phyloP scores from a whole-genome alignment of 1,140 invertebrate species.

The Diabrotica undecimpunctata region DNA sequence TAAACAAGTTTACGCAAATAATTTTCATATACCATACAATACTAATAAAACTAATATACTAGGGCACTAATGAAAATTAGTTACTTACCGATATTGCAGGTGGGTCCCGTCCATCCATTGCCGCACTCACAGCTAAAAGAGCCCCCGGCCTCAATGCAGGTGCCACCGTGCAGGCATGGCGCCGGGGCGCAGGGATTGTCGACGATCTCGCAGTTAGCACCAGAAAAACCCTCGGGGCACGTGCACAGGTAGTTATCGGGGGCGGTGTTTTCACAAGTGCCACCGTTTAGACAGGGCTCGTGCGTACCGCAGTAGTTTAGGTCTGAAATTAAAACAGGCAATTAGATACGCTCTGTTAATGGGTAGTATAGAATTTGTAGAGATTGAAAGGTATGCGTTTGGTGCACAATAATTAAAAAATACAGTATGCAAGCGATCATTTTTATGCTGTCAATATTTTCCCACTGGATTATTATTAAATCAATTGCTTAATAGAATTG shows the following conservation, averaged over 20 bases:
- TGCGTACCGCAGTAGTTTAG: slow-evolving; percentile 97
- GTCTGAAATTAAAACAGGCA: slow-evolving; percentile 58
- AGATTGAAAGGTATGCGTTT: too few relatives aligned
- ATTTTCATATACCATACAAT: too few relatives aligned
- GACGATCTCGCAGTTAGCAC: slow-evolving; percentile 85
- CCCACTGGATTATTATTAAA: too few relatives aligned
- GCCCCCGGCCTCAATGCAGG: slow-evolving; percentile 57
- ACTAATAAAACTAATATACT: too few relatives aligned
- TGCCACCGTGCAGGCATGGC: slow-evolving; percentile 84
- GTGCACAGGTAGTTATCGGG: slow-evolving; percentile 88
- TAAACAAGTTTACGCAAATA: too few relatives aligned
- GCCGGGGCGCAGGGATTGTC: slow-evolving; percentile 87
- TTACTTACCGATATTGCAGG: slow-evolving; percentile 67
- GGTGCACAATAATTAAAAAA: too few relatives aligned
- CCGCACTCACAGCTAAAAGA: slow-evolving; percentile 77
- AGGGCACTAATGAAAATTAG: too few relatives aligned
- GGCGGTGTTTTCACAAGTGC: slow-evolving; percentile 91
- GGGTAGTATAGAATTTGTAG: too few relatives aligned
- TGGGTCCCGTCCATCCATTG: slow-evolving; percentile 77
- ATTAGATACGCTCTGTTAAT: slow-evolving; percentile 6
- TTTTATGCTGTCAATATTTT: too few relatives aligned
- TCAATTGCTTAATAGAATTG: too few relatives aligned
- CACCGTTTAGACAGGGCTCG: slow-evolving; percentile 92
- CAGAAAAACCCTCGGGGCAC: slow-evolving; percentile 88
- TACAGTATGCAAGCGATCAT: too few relatives aligned